Conservation (phyloP, 2,797 vertebrate species). For the Valencia hispanica region DNA sequence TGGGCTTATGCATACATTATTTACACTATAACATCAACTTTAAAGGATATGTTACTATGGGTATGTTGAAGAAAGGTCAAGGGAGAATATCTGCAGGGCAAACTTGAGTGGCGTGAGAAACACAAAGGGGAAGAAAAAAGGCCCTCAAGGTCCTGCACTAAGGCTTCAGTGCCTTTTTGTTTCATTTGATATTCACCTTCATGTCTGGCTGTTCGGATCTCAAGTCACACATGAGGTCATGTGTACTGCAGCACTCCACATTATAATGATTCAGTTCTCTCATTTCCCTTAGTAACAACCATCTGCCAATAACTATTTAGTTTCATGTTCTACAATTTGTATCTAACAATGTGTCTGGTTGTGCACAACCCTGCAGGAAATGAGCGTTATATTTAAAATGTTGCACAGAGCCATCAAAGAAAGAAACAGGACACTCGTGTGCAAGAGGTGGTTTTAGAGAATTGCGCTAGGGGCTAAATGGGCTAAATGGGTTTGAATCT, state of each 20-base stretch:
- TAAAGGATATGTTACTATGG: constrained; percentile 1
- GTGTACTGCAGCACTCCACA: constrained; percentile 28
- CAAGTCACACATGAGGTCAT: constrained; percentile 39
- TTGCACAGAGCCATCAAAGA: constrained; percentile 28
- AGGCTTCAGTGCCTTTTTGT: constrained; percentile 19
- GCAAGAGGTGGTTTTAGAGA: constrained; percentile 8
- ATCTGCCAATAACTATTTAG: constrained; percentile 52
- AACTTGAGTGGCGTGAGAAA: constrained; percentile 42
- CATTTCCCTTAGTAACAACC: constrained; percentile 26
- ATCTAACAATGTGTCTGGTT: constrained; percentile 39
- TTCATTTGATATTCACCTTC: constrained; percentile 38
- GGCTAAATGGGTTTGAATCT: constrained; percentile 9
- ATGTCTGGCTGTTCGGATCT: constrained; percentile 3
- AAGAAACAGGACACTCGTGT: constrained; percentile 56
- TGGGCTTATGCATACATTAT: constrained; percentile 2
- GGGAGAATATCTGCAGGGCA: constrained; percentile 38
- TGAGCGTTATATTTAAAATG: constrained; percentile 42
- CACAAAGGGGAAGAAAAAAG: constrained; percentile 19
- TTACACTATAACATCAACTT: constrained; percentile 6
- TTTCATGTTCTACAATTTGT: constrained; percentile 51
- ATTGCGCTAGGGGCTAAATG: background rate
- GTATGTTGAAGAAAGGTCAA: constrained; percentile 20
- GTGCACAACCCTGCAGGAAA: constrained; percentile 38
- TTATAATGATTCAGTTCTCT: constrained; percentile 37
- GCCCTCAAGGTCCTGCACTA: constrained; percentile 18